These are phyloP conservation scores for Labeo calbasu DNA, from an alignment of 2,797 vertebrate species.

Conservation along the genomic window DNA sequence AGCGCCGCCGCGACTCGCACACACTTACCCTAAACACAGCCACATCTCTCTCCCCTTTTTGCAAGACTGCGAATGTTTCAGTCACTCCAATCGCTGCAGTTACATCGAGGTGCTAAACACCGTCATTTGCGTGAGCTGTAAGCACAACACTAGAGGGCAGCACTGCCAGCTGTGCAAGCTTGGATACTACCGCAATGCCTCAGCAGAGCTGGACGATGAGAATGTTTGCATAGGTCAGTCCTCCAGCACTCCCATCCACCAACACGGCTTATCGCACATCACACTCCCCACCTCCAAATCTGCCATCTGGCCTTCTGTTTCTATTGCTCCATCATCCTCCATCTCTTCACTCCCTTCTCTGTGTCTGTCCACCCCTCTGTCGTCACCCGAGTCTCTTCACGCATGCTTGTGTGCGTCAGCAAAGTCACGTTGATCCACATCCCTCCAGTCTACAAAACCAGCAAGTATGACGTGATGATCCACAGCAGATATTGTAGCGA, in stretches of 20 bases:
- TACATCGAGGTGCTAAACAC: conserved; percentile 99
- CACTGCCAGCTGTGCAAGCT: conserved; percentile 99
- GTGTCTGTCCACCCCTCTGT: conserved; percentile 22
- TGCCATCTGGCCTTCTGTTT: conserved; percentile 36
- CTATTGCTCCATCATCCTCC: conserved; percentile 35
- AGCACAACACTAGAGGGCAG: conserved; percentile 99
- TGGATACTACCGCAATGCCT: conserved; percentile 99
- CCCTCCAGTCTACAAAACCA: neutral
- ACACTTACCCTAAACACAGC: conserved; percentile 60
- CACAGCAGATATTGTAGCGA: neutral
- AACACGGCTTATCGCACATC: conserved; percentile 22
- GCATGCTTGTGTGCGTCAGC: conserved; percentile 20
- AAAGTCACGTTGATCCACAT: conserved; percentile 9
- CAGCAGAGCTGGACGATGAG: conserved; percentile 97
- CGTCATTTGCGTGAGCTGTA: conserved; percentile 99
- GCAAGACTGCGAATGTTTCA: conserved; percentile 99
- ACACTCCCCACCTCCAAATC: conserved; percentile 3
- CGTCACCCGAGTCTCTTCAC: conserved; percentile 21
- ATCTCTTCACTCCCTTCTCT: conserved; percentile 9
- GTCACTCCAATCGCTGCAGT: conserved; percentile 99
- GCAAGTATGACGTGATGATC: neutral
- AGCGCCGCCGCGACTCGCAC: conserved; percentile 69
- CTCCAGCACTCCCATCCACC: conserved; percentile 61
- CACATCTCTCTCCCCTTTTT: conserved; percentile 86
- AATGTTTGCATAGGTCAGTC: conserved; percentile 99